Percentiles rank a stretch among this genome's conserved stretches.
Evolutionary conservation across 2,888 invertebrate genomes (phyloP).

Genomic region (Papilio elwesi): DNA sequence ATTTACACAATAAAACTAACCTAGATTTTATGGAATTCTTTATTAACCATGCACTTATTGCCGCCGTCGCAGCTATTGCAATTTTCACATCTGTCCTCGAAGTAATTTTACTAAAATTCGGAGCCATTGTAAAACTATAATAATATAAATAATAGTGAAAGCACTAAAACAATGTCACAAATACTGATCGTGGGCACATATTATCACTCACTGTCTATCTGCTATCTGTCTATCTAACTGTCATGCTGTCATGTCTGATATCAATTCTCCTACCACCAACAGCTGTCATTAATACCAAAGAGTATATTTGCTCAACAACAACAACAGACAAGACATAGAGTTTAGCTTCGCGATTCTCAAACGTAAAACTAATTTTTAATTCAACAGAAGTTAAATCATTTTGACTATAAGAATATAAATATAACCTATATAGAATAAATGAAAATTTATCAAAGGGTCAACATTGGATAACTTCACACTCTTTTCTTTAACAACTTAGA

Average conservation of each 20-base stretch:
- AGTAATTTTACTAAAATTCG: constrained; percentile 89
- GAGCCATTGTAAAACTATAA: constrained; percentile 85
- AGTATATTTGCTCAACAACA: background rate
- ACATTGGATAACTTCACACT: too few relatives aligned
- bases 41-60: constrained; percentile 84
- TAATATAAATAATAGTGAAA: constrained; percentile 39
- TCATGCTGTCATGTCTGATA: background rate
- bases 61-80: constrained; percentile 86
- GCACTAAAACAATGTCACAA: constrained; percentile 24
- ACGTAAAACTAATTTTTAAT: too few relatives aligned
- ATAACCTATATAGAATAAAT: too few relatives aligned
- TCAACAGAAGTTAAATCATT: too few relatives aligned
- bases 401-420: too few relatives aligned
- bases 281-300: background rate
- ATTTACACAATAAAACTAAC: constrained; percentile 57
- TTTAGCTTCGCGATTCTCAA: too few relatives aligned
- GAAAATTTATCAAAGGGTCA: too few relatives aligned
- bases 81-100: constrained; percentile 86
- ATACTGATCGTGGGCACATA: constrained; percentile 36
- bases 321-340: too few relatives aligned
- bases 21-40: constrained; percentile 81
- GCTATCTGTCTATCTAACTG: background rate
- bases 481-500: too few relatives aligned
- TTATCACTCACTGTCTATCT: constrained; percentile 26
- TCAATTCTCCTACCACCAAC: too few relatives aligned